Conservation (phyloP, 2,797 vertebrate genomes). For the Potorous gilbertii region DNA sequence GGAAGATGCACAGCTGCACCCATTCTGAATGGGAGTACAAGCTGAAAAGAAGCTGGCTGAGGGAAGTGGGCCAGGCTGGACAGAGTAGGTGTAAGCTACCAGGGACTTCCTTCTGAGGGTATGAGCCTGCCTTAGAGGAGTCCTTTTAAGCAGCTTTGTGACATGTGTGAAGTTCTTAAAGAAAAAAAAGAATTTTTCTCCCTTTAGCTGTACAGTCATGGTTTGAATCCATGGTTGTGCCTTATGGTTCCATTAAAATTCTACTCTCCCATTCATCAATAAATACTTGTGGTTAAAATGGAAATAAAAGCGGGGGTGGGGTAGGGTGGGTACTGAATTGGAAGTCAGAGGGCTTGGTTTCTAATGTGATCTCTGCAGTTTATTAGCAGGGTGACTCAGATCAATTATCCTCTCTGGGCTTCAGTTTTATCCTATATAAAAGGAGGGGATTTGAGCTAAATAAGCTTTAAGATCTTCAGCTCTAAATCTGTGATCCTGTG, state of each 20-base stretch:
- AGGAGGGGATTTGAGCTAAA: not conserved
- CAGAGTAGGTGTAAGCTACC: not conserved
- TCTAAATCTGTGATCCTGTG: not conserved
- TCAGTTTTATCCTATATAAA: not conserved
- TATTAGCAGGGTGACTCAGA: not conserved
- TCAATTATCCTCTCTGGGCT: not conserved
- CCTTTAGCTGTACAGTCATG: conserved; percentile 73
- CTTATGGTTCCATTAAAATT: conserved; percentile 84
- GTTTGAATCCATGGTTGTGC: conserved; percentile 84
- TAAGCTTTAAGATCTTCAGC: not conserved
- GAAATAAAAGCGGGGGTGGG: not conserved
- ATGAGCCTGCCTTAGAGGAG: conserved; percentile 47
- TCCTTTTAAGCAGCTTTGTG: conserved; percentile 72
- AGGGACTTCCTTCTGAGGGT: too few relatives aligned
- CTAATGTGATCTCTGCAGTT: not conserved
- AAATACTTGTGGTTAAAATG: conserved; percentile 80
- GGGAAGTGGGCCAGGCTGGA: conserved; percentile 9
- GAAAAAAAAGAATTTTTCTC: conserved; percentile 51
- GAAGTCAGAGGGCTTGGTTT: not conserved
- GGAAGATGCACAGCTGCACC: conserved; percentile 28
- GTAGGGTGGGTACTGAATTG: not conserved
- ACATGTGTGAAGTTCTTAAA: conserved; percentile 69
- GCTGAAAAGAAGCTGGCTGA: conserved; percentile 35
- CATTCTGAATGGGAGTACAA: not conserved
- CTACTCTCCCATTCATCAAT: conserved; percentile 84